Conservation (phyloP, 2,113 vertebrate species). For the Sphaerodactylus townsendi region DNA sequence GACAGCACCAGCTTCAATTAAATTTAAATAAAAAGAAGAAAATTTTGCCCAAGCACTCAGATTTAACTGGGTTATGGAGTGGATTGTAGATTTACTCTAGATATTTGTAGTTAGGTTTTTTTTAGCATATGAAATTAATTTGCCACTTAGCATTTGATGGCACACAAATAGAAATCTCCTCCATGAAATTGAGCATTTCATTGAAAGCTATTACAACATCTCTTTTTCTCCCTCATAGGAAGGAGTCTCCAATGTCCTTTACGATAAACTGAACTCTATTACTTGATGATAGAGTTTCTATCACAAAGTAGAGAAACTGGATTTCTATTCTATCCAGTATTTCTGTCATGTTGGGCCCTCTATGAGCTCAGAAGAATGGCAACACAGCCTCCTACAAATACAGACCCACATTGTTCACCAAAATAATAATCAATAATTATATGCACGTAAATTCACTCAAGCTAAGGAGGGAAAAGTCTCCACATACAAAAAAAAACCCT, state of each 20-base stretch:
- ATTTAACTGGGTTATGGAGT: background rate
- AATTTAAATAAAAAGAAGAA: background rate
- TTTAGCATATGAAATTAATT: background rate
- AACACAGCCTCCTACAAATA: background rate
- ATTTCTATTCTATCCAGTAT: background rate
- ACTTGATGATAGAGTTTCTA: background rate
- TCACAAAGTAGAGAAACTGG: too few species aligned
- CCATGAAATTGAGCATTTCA: background rate
- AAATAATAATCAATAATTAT: background rate
- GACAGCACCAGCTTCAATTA: background rate
- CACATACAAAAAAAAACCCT: background rate
- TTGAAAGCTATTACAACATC: background rate
- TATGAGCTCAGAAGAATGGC: background rate
- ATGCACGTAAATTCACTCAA: background rate
- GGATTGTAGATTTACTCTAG: too few species aligned
- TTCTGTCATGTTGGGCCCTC: background rate
- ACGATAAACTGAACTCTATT: background rate
- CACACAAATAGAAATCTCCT: background rate
- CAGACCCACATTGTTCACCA: background rate
- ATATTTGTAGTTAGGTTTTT: background rate
- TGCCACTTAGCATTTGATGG: too few species aligned
- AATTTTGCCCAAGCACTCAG: background rate
- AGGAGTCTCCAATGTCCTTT: background rate
- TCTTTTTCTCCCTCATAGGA: background rate
- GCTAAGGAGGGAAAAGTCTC: background rate